Evolutionary conservation across 2,797 vertebrate species (phyloP), one percentile per base, ranked within the genome.

Genomic region (Semotilus atromaculatus): DNA sequence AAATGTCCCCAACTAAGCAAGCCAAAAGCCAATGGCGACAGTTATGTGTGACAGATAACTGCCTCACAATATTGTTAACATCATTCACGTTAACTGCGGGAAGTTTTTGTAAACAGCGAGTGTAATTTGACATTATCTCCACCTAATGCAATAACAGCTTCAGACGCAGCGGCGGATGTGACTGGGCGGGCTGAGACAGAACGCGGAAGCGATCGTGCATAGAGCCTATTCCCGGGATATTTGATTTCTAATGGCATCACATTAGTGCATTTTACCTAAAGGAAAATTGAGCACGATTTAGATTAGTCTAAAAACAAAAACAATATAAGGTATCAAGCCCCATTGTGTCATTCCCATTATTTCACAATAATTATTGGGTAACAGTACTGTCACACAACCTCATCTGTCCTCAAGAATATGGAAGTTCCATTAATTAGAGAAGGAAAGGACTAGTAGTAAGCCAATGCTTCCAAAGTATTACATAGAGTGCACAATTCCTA

Each of bases 401-500:
- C 66, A 67, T 19, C 66, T 67, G 66, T 67, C 34, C 18, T 68
- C 34, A 36, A 70, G 36, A 40, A 70, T n/a, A 70, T 23, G 34
- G 19, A 40, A 58, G 19, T 23, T 23, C 36, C 1, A 7, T 70
- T 70, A 70, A 38, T 23, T 19, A 70, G 6, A 70, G 18, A 70
- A 38, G 67, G 19, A n/a, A 70, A 45, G 67, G 36, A 67, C 18
- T 40, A 9, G 38, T 68, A 68, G 31, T 38, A 68, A 68, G 34
- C 66, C 66, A 68, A 68, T 21, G 36, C 23, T 70, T 40, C 19
- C 19, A 70, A 68, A 19, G 67, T 38, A 68, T 68, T 68, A 36
- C 34, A 68, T 68, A n/a, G 67, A 70, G 36, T 70, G 67, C 67
- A 71, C 38, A 16, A 45, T 71, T 45, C 7, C 11, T 71, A 71